Conservation (phyloP, 1,140 invertebrate species). For the Drosophila albomicans region DNA sequence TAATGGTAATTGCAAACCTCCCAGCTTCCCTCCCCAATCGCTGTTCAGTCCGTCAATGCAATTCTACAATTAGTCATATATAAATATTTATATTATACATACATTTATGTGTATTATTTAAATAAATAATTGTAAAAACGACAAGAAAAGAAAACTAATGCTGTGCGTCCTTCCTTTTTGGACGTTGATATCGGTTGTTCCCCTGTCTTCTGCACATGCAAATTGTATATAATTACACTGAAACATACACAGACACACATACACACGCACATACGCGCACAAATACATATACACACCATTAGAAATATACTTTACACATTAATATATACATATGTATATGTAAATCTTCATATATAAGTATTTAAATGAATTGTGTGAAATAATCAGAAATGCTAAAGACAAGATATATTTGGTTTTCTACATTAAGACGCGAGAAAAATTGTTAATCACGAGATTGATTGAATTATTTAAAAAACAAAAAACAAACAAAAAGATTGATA, state of each 20-base stretch:
- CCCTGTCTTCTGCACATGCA: constrained; percentile 62
- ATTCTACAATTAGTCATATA: constrained; percentile 54
- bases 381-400: constrained; percentile 18
- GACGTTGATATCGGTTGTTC: constrained; percentile 65
- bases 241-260: constrained; percentile 45
- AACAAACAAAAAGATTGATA: not conserved
- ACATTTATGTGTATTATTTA: constrained; percentile 36
- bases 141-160: constrained; percentile 24
- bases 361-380: constrained; percentile 23
- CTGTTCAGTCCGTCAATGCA: constrained; percentile 61
- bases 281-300: constrained; percentile 17
- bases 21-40: not conserved
- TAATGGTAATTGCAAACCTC: not conserved
- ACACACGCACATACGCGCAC: constrained; percentile 30
- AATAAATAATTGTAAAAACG: constrained; percentile 57
- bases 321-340: constrained; percentile 28
- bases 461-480: constrained; percentile 12
- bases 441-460: constrained; percentile 28
- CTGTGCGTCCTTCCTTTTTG: constrained; percentile 56
- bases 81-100: constrained; percentile 10
- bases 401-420: constrained; percentile 28
- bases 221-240: constrained; percentile 62
- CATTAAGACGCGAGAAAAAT: constrained; percentile 34
- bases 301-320: constrained; percentile 16
- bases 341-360: constrained; percentile 22